Conservation (phyloP, 2,113 vertebrate species). For the Leptosomus discolor region DNA sequence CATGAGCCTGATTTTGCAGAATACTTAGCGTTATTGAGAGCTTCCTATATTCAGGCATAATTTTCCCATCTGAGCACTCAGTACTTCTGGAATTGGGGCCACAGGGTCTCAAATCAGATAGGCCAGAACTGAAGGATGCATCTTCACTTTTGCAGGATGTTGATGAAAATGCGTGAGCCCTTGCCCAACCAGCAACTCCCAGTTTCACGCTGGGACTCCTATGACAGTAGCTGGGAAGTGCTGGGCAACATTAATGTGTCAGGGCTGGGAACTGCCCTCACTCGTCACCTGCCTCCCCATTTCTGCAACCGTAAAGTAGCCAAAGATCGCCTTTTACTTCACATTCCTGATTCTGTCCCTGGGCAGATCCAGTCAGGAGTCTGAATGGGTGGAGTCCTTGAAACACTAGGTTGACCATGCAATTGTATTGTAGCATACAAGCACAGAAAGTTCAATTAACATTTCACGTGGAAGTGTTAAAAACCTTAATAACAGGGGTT, state of each 20-base stretch:
- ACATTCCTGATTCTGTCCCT: not conserved
- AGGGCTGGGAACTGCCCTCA: not conserved
- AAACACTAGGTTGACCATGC: not conserved
- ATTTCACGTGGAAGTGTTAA: not conserved
- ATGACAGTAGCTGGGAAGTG: not conserved
- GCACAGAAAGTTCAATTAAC: not conserved
- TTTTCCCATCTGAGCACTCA: conserved; percentile 41
- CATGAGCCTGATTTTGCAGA: conserved; percentile 45
- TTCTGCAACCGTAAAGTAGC: not conserved
- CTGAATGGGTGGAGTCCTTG: not conserved
- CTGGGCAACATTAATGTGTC: not conserved
- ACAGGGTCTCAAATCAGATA: not conserved
- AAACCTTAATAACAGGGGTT: not conserved
- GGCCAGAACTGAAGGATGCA: not conserved
- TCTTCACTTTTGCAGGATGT: not conserved
- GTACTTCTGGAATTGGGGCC: not conserved
- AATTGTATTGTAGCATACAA: not conserved
- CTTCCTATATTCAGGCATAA: conserved; percentile 40
- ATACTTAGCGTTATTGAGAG: conserved; percentile 15
- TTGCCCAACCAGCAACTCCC: not conserved
- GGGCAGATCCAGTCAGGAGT: not conserved
- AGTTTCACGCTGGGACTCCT: not conserved
- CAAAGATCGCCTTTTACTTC: not conserved
- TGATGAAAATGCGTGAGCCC: not conserved
- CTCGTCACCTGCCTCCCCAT: not conserved